phyloP scores from a whole-genome alignment of 1,140 invertebrate species.

The Drosophila pandora region DNA sequence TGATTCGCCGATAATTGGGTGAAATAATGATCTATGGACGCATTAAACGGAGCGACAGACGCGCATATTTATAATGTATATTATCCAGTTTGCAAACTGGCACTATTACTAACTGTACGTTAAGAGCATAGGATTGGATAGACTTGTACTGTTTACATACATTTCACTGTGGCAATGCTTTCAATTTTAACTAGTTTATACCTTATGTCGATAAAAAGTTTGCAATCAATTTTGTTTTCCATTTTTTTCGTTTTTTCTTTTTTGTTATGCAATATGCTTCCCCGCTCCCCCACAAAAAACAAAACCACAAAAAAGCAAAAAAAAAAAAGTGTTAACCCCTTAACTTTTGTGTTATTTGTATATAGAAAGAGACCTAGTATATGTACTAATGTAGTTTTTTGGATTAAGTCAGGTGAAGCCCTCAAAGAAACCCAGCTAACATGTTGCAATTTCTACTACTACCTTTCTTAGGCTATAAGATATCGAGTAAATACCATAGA shows the following conservation, averaged over 20 bases:
- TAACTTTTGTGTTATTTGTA: constrained; percentile 59
- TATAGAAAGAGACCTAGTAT: constrained; percentile 34
- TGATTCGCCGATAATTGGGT: constrained; percentile 39
- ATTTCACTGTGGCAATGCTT: constrained; percentile 64
- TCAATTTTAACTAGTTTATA: constrained; percentile 62
- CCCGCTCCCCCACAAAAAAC: neutral
- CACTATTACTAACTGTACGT: constrained; percentile 44
- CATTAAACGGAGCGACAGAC: neutral
- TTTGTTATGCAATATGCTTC: constrained; percentile 63
- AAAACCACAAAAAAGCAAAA: neutral
- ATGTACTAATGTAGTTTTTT: constrained; percentile 49
- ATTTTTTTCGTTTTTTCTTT: constrained; percentile 50
- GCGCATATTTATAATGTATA: constrained; percentile 31
- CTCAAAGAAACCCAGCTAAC: constrained; percentile 50
- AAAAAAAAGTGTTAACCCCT: constrained; percentile 35
- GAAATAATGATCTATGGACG: constrained; percentile 22
- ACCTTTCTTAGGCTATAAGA: constrained; percentile 56
- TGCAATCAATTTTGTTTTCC: constrained; percentile 72
- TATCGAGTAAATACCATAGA: constrained; percentile 35
- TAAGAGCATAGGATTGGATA: constrained; percentile 21
- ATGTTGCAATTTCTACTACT: constrained; percentile 71
- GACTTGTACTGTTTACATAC: constrained; percentile 31
- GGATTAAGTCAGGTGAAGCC: constrained; percentile 53
- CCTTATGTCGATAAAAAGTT: constrained; percentile 51
- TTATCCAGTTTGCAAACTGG: constrained; percentile 44